phyloP scores from a whole-genome alignment of 2,797 vertebrate genomes.

The Etheostoma perlongum region DNA sequence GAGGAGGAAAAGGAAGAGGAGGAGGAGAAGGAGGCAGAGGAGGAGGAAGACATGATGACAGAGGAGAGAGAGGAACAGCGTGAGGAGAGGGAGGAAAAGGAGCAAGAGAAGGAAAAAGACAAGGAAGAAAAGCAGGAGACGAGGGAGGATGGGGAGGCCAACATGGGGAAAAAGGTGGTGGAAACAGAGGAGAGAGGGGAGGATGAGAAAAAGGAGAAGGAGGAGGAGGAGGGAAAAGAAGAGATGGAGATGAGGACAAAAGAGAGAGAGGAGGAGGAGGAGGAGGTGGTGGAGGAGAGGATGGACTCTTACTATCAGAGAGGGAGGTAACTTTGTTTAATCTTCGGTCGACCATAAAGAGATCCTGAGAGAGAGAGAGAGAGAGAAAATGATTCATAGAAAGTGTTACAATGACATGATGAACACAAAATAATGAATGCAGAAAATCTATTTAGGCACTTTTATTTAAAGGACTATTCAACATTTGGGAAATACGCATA shows the following conservation, averaged over 20 bases:
- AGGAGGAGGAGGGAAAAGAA: constrained; percentile 20
- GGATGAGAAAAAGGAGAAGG: background rate
- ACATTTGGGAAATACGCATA: background rate
- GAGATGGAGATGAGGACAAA: constrained; percentile 24
- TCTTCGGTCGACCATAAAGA: constrained; percentile 85
- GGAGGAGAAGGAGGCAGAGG: constrained; percentile 16
- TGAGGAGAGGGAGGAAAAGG: constrained; percentile 7
- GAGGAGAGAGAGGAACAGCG: constrained; percentile 8
- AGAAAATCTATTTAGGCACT: background rate
- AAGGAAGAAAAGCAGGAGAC: background rate
- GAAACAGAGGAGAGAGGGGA: constrained; percentile 11
- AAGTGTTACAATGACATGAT: background rate
- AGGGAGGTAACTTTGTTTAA: constrained; percentile 80
- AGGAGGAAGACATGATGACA: background rate
- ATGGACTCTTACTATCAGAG: constrained; percentile 79
- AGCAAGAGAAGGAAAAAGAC: background rate
- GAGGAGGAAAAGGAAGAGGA: constrained; percentile 2
- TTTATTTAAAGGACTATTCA: background rate
- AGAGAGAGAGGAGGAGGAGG: constrained; percentile 12
- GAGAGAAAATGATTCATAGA: background rate
- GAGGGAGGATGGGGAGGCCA: constrained; percentile 8
- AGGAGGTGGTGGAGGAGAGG: constrained; percentile 51
- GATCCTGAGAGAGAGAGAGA: constrained; percentile 73
- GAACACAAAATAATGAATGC: background rate
- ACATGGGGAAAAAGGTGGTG: constrained; percentile 26